Percentiles rank a stretch among this genome's conserved stretches.
Evolutionary conservation across 2,888 invertebrate genomes (phyloP).

Genomic region (Cecidostiba fungosa): DNA sequence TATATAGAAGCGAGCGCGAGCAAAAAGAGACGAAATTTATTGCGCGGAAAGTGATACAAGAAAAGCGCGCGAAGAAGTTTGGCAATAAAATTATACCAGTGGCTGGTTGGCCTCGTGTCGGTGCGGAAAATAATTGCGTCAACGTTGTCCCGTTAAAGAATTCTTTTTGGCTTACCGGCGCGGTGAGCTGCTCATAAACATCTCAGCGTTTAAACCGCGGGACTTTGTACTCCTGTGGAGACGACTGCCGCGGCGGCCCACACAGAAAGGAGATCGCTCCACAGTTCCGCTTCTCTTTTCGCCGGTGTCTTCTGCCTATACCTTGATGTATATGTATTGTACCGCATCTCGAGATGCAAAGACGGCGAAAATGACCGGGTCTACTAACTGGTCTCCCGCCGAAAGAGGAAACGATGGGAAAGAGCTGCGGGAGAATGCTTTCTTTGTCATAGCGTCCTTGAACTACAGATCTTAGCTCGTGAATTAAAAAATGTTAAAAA

Average conservation of each 20-base stretch:
- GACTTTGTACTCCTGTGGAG: not conserved
- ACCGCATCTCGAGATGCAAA: not conserved
- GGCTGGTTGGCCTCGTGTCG: not conserved
- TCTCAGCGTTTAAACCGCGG: not conserved
- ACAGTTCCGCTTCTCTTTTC: not conserved
- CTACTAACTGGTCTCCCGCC: not conserved
- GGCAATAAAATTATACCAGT: not conserved
- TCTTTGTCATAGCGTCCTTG: not conserved
- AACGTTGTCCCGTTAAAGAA: conserved; percentile 33
- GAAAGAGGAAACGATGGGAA: not conserved
- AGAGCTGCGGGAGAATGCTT: not conserved
- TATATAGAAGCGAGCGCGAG: not conserved
- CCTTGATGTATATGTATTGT: not conserved
- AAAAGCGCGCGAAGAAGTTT: not conserved
- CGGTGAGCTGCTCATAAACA: conserved; percentile 3
- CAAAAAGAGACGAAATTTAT: not conserved
- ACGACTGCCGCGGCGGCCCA: not conserved
- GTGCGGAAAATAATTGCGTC: conserved; percentile 14
- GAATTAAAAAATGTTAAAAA: no score
- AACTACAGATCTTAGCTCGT: not conserved
- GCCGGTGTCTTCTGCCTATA: no score
- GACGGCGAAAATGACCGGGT: not conserved
- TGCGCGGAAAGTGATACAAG: not conserved
- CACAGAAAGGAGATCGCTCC: conserved; percentile 17
- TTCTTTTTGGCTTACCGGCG: conserved; percentile 1